These are phyloP conservation scores for Acrocephalus kingi DNA, from an alignment of 2,113 vertebrate genomes.

Conservation along the genomic window DNA sequence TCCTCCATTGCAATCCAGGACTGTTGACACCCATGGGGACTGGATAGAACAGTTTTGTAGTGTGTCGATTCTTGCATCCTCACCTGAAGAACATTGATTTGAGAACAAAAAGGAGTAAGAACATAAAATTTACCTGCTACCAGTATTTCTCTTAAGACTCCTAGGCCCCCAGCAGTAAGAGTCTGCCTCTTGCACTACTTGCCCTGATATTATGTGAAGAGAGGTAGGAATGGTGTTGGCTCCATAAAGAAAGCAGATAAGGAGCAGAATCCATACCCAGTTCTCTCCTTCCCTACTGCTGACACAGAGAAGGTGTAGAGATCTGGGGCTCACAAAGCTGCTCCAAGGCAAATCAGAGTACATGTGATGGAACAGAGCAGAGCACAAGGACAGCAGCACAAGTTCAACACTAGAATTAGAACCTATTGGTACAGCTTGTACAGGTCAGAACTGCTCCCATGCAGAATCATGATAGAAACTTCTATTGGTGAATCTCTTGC, in stretches of 20 bases:
- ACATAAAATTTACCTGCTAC: not conserved
- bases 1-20: constrained; percentile 78
- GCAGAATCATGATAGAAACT: not conserved
- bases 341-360: not conserved
- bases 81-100: constrained; percentile 54
- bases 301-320: not conserved
- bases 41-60: constrained; percentile 50
- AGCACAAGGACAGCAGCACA: not conserved
- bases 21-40: constrained; percentile 43
- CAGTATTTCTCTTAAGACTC: not conserved
- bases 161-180: not conserved
- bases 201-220: not conserved
- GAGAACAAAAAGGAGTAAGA: not conserved
- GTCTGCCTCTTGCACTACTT: not conserved
- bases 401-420: not conserved
- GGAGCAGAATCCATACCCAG: not conserved
- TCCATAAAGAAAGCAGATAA: not conserved
- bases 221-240: not conserved
- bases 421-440: not conserved
- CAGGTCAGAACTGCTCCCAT: not conserved
- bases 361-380: not conserved
- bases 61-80: constrained; percentile 53
- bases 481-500: not conserved
- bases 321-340: not conserved
- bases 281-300: not conserved